Base-by-base conservation (phyloP, 2,113 vertebrate genomes). In the Protobothrops flavoviridis region DNA sequence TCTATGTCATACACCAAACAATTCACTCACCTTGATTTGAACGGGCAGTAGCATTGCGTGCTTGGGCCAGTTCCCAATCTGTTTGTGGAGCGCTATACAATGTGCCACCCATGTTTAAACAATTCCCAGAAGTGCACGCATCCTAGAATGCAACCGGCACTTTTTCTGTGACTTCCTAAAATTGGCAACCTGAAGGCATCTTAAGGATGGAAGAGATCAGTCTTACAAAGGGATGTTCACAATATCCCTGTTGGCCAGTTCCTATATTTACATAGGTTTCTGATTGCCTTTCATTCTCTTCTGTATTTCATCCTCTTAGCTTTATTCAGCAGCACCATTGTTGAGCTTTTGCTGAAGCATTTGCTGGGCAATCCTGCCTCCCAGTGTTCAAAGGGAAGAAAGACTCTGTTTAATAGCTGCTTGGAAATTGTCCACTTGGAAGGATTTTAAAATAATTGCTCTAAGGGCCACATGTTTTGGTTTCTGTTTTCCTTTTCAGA, bases 331-430 rank as follows among this genome's bases (percentile, higher is more conserved):
- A 85, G 48, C 56, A 1, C 50, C 55, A 21, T 45, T 45, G 29
- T 57, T 43, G 11, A n/a, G 26, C 23, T 15, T 21, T 85, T 39
- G 10, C 69, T 69, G 69, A 45, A 48, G 3, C 87, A 96, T 97
- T 96, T 2, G 0, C 92, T 87, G 94, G 96, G 93, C 95, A 96
- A 97, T 97, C 94, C 95, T 95, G 96, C 96, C 96, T 94, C 94
- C 96, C 4, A 69, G 92, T 74, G 94, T 93, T 89, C 87, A 89
- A 56, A 56, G n/a, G 39, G 59, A 57, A 92, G 91, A 94, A 88
- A 81, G 43, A 12, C 74, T 17, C 74, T 11, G 39, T 50, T 81
- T 87, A 33, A 59, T 4, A 87, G 11, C 48, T 26, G 43, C 64
- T 88, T 56, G 33, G 57, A 33, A 81, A 56, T 90, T 52, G 21